These are phyloP conservation scores for Brachymystax lenok DNA, from an alignment of 2,797 vertebrate species.

Conservation along the genomic window DNA sequence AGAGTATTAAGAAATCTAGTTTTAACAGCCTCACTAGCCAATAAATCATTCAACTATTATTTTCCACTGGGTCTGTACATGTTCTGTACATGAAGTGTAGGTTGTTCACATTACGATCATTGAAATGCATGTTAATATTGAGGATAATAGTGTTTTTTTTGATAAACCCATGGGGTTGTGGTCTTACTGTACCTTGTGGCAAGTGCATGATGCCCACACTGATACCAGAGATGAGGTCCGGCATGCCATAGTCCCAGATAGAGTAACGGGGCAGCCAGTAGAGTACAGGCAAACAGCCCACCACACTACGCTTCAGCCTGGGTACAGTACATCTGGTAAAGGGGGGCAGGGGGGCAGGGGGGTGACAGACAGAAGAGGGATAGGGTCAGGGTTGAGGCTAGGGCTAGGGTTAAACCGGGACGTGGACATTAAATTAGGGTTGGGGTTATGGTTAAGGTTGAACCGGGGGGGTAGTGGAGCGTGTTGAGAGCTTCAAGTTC, in stretches of 20 bases:
- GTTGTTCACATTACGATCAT: background rate
- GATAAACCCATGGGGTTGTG: background rate
- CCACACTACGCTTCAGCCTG: conserved; percentile 71
- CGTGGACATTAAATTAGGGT: background rate
- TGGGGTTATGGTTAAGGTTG: background rate
- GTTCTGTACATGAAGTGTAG: background rate
- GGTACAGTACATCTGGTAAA: conserved; percentile 79
- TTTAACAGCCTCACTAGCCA: background rate
- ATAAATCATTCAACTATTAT: background rate
- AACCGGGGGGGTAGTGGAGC: background rate
- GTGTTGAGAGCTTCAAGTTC: too few relatives aligned
- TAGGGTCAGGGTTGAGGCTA: background rate
- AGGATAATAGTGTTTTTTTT: background rate
- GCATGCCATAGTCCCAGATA: conserved; percentile 88
- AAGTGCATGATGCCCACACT: conserved; percentile 98
- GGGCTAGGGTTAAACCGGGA: background rate
- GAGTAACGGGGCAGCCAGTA: conserved; percentile 93
- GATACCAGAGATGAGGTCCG: conserved; percentile 89
- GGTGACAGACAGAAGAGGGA: background rate
- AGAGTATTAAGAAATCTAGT: background rate
- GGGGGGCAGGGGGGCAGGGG: conserved; percentile 32
- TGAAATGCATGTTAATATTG: background rate
- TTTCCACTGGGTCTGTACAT: background rate
- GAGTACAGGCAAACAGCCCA: conserved; percentile 82
- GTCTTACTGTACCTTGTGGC: conserved; percentile 86